Evolutionary conservation across 2,888 invertebrate species (phyloP), one percentile per base, ranked within the genome.

Genomic region (Plebejus anna): DNA sequence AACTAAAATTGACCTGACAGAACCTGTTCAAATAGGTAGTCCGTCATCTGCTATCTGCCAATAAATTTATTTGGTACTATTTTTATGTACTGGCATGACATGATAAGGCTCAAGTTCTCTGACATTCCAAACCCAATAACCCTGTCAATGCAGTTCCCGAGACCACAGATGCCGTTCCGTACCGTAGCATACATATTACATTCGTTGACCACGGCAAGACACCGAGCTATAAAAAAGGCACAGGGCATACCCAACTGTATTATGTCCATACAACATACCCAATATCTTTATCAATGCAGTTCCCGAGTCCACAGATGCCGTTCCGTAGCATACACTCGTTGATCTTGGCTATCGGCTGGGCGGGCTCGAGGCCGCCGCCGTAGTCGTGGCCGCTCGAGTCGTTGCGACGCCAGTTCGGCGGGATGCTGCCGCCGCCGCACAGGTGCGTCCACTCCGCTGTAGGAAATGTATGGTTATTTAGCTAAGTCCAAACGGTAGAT

Each of bases 301-400:
- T 94, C 0, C 97, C 97, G 1, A 96, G 95, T 0, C 96, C 96
- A 83, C 97, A 97, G 84, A 98, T 96, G 81, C 96, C 96, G 77
- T 95, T 95, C 79, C 97, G 89, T 76, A 97, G 88, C 85, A 96
- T 95, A 87, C 98, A 97, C 91, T 98, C 97, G 89, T 97, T 96
- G 81, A 97, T 92, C 91, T 86, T 92, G 81, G 86, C 94, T 75
- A 91, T 89, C 73, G 85, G 85, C 42, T 87, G 86, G 4, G 90
- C 80, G 47, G 87, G 79, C 47, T 80, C 80, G 4, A 77, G 83
- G 0, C 81, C 85, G 0, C 81, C 82, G 0, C 81, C 83, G 0
- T 80, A 81, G 0, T 78, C 82, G 7, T 82, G 84, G 9, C 84
- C 86, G 11, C 80, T 80, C 0, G 89, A 89, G 75, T 88, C 87